These are phyloP conservation scores for Egretta garzetta DNA, from an alignment of 2,113 vertebrate genomes.

Conservation along the genomic window DNA sequence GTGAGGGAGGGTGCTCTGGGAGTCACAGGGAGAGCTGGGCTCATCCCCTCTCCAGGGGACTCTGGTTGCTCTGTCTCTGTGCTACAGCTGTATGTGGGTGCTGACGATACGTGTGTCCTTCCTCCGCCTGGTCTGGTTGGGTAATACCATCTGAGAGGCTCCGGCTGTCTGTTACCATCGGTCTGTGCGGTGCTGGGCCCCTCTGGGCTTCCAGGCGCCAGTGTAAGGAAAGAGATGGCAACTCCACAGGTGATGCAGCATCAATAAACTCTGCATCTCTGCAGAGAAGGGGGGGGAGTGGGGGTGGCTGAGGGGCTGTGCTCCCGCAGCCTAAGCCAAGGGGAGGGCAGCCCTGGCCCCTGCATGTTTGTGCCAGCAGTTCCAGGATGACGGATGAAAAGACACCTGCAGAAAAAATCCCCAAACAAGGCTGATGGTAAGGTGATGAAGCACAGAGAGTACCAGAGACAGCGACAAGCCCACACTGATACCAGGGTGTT, in stretches of 20 bases:
- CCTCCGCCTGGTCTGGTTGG: background rate
- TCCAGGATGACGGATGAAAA: background rate
- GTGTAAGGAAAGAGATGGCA: background rate
- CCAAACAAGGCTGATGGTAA: background rate
- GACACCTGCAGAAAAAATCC: background rate
- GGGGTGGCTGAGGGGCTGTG: rapidly evolving
- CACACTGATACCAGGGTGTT: background rate
- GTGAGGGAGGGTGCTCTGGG: background rate
- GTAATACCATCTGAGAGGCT: rapidly evolving
- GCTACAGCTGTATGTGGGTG: rapidly evolving
- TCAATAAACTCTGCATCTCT: background rate
- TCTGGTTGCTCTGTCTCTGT: background rate
- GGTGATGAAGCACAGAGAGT: background rate
- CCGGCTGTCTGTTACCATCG: rapidly evolving
- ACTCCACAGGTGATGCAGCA: background rate
- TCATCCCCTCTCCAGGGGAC: background rate
- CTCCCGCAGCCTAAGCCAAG: background rate
- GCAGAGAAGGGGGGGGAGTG: too few relatives aligned
- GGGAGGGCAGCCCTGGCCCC: background rate
- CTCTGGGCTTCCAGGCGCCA: background rate
- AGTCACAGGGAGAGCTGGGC: rapidly evolving
- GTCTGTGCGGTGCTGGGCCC: background rate
- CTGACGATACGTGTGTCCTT: rapidly evolving
- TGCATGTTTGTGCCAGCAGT: background rate
- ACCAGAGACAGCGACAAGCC: background rate